phyloP scores from a whole-genome alignment of 1,140 invertebrate genomes.

The Sipha flava region DNA sequence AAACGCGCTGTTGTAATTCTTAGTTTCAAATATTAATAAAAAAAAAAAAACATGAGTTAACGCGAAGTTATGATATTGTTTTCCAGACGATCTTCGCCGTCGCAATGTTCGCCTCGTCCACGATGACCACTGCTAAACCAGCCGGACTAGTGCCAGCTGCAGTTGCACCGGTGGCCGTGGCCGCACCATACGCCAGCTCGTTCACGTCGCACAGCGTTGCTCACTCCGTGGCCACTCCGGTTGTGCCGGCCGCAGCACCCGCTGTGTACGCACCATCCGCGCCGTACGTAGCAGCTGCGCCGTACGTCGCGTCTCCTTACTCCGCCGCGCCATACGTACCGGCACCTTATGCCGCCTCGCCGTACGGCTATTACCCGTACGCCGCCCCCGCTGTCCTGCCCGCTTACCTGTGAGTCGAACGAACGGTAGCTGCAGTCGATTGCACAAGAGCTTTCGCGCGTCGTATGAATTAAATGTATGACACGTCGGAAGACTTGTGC shows the following conservation, averaged over 20 bases:
- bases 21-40: too few species aligned
- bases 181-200: conserved; percentile 52
- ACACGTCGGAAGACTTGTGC: too few species aligned
- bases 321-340: conserved; percentile 37
- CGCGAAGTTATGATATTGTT: neutral
- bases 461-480: too few species aligned
- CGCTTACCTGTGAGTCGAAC: neutral
- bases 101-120: neutral
- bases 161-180: conserved; percentile 47
- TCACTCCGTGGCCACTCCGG: conserved; percentile 51
- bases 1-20: too few species aligned
- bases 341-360: conserved; percentile 35
- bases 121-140: neutral
- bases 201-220: conserved; percentile 56
- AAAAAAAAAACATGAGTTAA: too few species aligned
- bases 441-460: too few species aligned
- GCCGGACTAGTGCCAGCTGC: conserved; percentile 35
- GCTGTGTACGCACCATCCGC: conserved; percentile 43
- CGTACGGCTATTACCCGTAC: neutral
- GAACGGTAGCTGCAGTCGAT: too few species aligned
- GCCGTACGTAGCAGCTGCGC: neutral
- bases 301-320: conserved; percentile 37
- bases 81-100: conserved; percentile 20
- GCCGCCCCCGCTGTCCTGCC: neutral
- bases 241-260: conserved; percentile 45